These are phyloP conservation scores for Cremastinae sp. DNA, from an alignment of 2,888 invertebrate genomes.

Conservation along the genomic window DNA sequence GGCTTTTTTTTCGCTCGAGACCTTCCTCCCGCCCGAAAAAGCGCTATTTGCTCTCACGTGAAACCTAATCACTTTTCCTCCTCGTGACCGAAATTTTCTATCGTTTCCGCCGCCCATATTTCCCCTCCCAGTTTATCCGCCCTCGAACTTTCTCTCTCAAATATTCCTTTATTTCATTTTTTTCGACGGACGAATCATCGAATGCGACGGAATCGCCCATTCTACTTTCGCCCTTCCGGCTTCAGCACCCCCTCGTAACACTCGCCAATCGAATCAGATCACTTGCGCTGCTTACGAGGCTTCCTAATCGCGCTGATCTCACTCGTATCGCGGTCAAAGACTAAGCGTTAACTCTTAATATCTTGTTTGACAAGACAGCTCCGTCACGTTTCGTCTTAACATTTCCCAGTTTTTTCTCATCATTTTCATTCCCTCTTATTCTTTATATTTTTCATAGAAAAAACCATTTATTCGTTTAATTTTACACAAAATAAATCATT, in stretches of 20 bases:
- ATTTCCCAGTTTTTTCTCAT: neutral
- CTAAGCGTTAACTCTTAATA: constrained; percentile 43
- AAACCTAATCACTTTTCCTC: constrained; percentile 77
- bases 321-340: constrained; percentile 40
- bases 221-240: constrained; percentile 29
- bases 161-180: constrained; percentile 24
- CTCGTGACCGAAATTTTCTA: constrained; percentile 73
- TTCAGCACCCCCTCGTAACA: constrained; percentile 50
- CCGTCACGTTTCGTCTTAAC: constrained; percentile 23
- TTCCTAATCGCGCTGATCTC: constrained; percentile 66
- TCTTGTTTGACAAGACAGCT: constrained; percentile 42
- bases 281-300: constrained; percentile 62
- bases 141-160: no score
- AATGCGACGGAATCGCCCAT: constrained; percentile 25
- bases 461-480: no score
- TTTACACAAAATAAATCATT: no score
- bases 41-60: constrained; percentile 67
- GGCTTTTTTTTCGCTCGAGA: constrained; percentile 12
- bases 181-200: constrained; percentile 30
- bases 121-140: neutral
- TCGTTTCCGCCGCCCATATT: constrained; percentile 50
- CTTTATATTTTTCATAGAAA: no score
- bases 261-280: constrained; percentile 65
- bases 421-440: neutral
- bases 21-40: constrained; percentile 26